Evolutionary conservation across 2,113 vertebrate genomes (phyloP).

Genomic region (Scolopax mira): DNA sequence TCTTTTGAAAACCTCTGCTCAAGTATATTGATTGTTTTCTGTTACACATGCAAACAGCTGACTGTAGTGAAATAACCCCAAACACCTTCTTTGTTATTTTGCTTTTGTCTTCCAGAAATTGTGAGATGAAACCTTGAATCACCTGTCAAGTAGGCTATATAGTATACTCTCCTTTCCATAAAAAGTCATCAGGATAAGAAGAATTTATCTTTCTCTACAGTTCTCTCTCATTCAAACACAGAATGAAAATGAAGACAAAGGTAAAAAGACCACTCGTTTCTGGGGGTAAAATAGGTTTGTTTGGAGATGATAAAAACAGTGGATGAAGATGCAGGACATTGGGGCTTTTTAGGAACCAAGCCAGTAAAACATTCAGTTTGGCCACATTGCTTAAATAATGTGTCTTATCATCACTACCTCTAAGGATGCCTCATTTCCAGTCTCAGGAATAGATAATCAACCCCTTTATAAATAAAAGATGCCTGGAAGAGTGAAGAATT

Average conservation of each 20-base stretch:
- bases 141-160: slow-evolving; percentile 48
- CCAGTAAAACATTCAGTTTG: background rate
- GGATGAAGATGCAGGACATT: background rate
- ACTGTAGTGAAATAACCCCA: background rate
- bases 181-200: slow-evolving; percentile 44
- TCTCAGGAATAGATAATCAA: background rate
- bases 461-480: background rate
- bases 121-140: slow-evolving; percentile 44
- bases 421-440: background rate
- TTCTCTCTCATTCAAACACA: slow-evolving; percentile 35
- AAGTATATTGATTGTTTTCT: slow-evolving; percentile 49
- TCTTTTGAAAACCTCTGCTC: slow-evolving; percentile 37
- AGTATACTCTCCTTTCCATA: slow-evolving; percentile 50
- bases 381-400: background rate
- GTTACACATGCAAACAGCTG: slow-evolving; percentile 41
- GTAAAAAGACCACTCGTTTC: background rate
- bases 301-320: slow-evolving; percentile 17
- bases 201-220: slow-evolving; percentile 23
- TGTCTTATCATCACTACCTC: background rate
- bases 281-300: background rate
- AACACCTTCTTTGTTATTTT: background rate
- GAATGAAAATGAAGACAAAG: background rate
- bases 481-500: background rate
- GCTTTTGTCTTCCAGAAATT: slow-evolving; percentile 37
- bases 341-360: background rate